phyloP scores from a whole-genome alignment of 1,140 invertebrate species.

The Subanguina moxae region DNA sequence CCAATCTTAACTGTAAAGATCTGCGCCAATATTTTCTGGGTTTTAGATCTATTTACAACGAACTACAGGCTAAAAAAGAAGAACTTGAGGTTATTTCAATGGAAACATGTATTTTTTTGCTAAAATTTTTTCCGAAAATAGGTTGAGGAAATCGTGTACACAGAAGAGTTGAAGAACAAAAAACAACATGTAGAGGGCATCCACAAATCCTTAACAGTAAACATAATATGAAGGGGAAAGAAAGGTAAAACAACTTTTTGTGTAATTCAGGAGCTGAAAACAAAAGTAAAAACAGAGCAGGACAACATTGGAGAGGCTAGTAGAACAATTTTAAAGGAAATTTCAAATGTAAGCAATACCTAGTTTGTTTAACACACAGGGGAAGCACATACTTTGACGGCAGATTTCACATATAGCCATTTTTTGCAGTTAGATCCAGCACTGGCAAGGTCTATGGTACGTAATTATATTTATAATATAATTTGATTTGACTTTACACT shows the following conservation, averaged over 20 bases:
- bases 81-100: constrained; percentile 18
- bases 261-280: constrained; percentile 8
- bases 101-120: neutral
- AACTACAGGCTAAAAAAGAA: constrained; percentile 18
- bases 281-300: neutral
- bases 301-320: neutral
- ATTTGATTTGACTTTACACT: neutral
- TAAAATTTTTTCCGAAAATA: constrained; percentile 8
- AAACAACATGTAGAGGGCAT: neutral
- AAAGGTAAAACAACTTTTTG: neutral
- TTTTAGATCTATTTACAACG: constrained; percentile 18
- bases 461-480: neutral
- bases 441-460: constrained; percentile 13
- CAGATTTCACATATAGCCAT: neutral
- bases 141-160: constrained; percentile 18
- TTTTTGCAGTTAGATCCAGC: constrained; percentile 17
- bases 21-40: constrained; percentile 25
- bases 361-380: too few species aligned
- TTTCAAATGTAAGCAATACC: neutral
- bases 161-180: constrained; percentile 9
- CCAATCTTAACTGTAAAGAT: constrained; percentile 27
- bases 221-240: neutral
- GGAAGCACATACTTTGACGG: neutral
- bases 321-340: constrained; percentile 4
- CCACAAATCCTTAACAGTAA: neutral